Conservation (phyloP, 1,140 invertebrate species). For the Drosophila santomea region DNA sequence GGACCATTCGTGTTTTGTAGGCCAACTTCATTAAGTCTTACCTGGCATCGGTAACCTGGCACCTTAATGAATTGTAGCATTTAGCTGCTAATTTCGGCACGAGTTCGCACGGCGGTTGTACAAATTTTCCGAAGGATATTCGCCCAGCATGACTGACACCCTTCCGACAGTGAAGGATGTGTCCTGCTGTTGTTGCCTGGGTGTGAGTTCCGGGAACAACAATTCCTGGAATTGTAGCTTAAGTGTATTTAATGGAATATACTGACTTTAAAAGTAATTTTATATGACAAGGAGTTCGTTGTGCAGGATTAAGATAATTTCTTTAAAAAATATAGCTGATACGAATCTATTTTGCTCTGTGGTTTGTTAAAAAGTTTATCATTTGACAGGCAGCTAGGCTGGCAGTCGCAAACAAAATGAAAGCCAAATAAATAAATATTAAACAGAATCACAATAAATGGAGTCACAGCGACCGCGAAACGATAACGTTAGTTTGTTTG, state of each 20-base stretch:
- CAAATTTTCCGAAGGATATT: conserved; percentile 46
- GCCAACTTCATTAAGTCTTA: conserved; percentile 73
- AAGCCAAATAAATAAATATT: conserved; percentile 47
- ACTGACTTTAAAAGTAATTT: too few species aligned
- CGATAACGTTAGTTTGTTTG: conserved; percentile 52
- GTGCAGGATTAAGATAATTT: background rate
- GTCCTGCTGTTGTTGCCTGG: conserved; percentile 5
- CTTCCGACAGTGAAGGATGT: conserved; percentile 49
- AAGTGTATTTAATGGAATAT: background rate
- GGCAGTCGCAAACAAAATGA: conserved; percentile 22
- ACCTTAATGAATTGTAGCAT: conserved; percentile 71
- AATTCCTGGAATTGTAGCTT: background rate
- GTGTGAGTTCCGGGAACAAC: conserved; percentile 40
- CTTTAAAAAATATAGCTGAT: background rate
- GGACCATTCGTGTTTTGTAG: conserved; percentile 63
- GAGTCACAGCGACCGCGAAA: conserved; percentile 41
- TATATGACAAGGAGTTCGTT: too few species aligned
- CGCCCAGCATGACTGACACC: conserved; percentile 49
- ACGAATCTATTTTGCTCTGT: background rate
- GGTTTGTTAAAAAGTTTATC: conserved; percentile 31
- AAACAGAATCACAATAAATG: conserved; percentile 40
- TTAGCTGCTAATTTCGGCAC: conserved; percentile 59
- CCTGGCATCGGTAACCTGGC: conserved; percentile 32
- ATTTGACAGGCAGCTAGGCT: conserved; percentile 42
- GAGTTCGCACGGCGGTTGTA: conserved; percentile 19